phyloP scores from a whole-genome alignment of 2,888 invertebrate species.

The Flabesymbios commensalis region DNA sequence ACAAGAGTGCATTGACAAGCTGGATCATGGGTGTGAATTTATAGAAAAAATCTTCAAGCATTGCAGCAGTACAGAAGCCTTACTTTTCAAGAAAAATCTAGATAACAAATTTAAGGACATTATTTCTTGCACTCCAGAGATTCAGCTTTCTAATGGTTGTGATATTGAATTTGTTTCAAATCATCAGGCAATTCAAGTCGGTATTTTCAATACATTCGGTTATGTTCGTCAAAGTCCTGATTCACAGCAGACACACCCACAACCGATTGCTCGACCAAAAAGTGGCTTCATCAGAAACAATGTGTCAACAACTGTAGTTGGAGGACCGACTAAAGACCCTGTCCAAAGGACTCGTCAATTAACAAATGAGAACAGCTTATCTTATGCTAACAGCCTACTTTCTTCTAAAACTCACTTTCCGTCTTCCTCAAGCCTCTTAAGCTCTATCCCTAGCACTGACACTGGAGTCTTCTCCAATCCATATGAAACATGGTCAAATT shows the following conservation, averaged over 20 bases:
- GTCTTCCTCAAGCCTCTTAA: constrained; percentile 16
- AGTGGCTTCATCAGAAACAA: constrained; percentile 37
- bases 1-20: constrained; percentile 60
- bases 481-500: constrained; percentile 97
- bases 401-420: constrained; percentile 26
- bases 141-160: constrained; percentile 66
- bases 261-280: constrained; percentile 90
- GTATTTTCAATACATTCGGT: constrained; percentile 82
- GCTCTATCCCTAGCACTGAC: constrained; percentile 25
- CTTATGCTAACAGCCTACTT: constrained; percentile 32
- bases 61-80: constrained; percentile 84
- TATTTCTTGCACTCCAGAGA: constrained; percentile 81
- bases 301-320: too few species aligned
- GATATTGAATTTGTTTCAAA: constrained; percentile 94
- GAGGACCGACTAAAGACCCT: constrained; percentile 28
- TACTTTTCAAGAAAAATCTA: constrained; percentile 90
- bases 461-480: constrained; percentile 23
- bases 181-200: constrained; percentile 90
- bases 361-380: constrained; percentile 36
- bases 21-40: constrained; percentile 76
- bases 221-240: constrained; percentile 81
- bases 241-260: constrained; percentile 64
- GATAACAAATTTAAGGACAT: constrained; percentile 86
- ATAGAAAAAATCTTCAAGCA: constrained; percentile 89
- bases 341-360: neutral